Percentiles rank a stretch among this genome's conserved stretches.
phyloP scores from a whole-genome alignment of 2,888 invertebrate species.

The Piscicola geometra region DNA sequence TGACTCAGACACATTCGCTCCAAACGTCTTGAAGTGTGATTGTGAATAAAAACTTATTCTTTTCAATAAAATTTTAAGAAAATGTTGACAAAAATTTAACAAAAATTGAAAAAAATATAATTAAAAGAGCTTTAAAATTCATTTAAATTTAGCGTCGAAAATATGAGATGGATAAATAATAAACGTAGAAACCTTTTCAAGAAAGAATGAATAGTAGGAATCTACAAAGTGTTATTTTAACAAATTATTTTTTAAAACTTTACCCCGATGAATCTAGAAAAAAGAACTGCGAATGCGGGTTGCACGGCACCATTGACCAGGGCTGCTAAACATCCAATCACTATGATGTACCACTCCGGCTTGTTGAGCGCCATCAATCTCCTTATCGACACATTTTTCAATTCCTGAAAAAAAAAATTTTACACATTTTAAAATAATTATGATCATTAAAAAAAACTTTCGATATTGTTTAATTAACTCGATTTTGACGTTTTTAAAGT shows the following conservation, averaged over 20 bases:
- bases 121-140: too few species aligned
- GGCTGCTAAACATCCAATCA: constrained; percentile 53
- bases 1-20: background rate
- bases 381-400: constrained; percentile 34
- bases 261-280: constrained; percentile 55
- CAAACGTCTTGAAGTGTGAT: background rate
- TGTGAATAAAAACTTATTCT: background rate
- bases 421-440: too few species aligned
- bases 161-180: too few species aligned
- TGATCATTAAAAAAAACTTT: too few species aligned
- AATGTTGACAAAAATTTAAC: background rate
- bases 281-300: constrained; percentile 59
- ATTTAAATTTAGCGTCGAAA: too few species aligned
- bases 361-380: constrained; percentile 53
- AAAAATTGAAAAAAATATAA: too few species aligned
- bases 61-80: background rate
- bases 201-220: too few species aligned
- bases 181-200: too few species aligned
- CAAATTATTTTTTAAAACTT: too few species aligned
- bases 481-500: too few species aligned
- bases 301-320: constrained; percentile 56
- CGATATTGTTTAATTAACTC: too few species aligned
- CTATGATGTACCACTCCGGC: constrained; percentile 55
- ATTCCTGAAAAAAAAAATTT: constrained; percentile 3
- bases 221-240: too few species aligned